phyloP scores from a whole-genome alignment of 2,888 invertebrate species.

The Drosophila paranaensis region DNA sequence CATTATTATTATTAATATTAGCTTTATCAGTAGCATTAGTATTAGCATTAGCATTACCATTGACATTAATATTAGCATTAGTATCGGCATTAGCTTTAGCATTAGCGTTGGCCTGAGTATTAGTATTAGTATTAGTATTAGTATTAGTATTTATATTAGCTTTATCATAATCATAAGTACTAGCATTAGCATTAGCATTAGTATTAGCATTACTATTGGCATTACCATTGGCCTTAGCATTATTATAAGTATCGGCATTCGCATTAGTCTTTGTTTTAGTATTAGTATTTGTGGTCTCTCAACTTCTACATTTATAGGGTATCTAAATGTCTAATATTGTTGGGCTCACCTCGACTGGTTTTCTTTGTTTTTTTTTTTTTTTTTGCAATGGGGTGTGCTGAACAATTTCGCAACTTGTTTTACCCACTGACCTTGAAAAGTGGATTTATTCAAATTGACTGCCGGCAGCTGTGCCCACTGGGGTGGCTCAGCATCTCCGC shows the following conservation, averaged over 20 bases:
- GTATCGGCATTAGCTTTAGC: not conserved
- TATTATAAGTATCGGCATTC: not conserved
- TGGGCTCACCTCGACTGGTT: conserved; percentile 1
- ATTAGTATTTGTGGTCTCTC: too few species aligned
- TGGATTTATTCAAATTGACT: conserved; percentile 75
- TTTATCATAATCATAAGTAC: not conserved
- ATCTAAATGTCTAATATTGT: not conserved
- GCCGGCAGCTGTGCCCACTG: conserved; percentile 57
- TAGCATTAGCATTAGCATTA: not conserved
- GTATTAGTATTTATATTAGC: not conserved
- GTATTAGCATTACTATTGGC: not conserved
- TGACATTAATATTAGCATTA: not conserved
- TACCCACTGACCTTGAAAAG: conserved; percentile 84
- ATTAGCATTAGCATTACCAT: not conserved
- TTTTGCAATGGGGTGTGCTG: conserved; percentile 56
- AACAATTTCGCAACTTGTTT: conserved; percentile 75
- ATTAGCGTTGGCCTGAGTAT: too few species aligned
- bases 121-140: not conserved
- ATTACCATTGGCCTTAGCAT: not conserved
- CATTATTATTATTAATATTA: not conserved
- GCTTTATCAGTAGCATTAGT: not conserved
- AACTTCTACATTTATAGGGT: conserved; percentile 12
- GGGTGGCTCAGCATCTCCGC: conserved; percentile 51
- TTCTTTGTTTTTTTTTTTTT: conserved; percentile 32
- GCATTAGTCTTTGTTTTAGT: too few species aligned